A percentile compares a stretch with the other conserved stretches of the same genome.
phyloP scores from a whole-genome alignment of 2,113 vertebrate species.

The Triplophysa rosa region DNA sequence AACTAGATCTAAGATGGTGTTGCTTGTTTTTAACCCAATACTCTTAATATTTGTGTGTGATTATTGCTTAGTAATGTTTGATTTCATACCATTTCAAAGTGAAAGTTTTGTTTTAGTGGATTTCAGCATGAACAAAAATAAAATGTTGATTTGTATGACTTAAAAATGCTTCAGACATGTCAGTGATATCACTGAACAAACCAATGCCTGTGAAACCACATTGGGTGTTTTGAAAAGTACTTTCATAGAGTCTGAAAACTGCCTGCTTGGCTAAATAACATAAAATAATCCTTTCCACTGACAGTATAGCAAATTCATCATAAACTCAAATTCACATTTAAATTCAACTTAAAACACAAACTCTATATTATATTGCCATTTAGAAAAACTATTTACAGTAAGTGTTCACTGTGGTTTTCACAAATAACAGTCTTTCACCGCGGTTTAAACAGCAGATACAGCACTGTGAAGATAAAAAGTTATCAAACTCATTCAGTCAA shows the following conservation, averaged over 20 bases:
- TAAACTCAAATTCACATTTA: too few relatives aligned
- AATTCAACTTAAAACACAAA: too few relatives aligned
- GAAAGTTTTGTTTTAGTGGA: not conserved
- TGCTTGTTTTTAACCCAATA: not conserved
- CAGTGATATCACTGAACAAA: not conserved
- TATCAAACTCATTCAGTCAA: slow-evolving; percentile 30
- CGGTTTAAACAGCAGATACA: not conserved
- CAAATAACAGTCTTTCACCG: not conserved
- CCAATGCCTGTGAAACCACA: not conserved
- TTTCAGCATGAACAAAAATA: not conserved
- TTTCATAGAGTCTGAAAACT: too few relatives aligned
- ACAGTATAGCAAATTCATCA: too few relatives aligned
- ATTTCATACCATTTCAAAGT: not conserved
- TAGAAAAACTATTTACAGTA: not conserved
- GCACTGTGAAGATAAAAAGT: not conserved
- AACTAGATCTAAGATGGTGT: slow-evolving; percentile 38
- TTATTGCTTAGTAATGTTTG: not conserved
- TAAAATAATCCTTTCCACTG: too few relatives aligned
- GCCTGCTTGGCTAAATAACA: too few relatives aligned
- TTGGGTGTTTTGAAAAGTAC: not conserved
- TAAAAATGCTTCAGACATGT: not conserved
- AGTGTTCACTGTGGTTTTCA: slow-evolving; percentile 3
- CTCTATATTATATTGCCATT: too few relatives aligned
- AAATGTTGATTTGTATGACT: not conserved
- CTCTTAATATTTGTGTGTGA: too few relatives aligned